phyloP scores from a whole-genome alignment of 2,888 invertebrate genomes.

The Biston betularia region DNA sequence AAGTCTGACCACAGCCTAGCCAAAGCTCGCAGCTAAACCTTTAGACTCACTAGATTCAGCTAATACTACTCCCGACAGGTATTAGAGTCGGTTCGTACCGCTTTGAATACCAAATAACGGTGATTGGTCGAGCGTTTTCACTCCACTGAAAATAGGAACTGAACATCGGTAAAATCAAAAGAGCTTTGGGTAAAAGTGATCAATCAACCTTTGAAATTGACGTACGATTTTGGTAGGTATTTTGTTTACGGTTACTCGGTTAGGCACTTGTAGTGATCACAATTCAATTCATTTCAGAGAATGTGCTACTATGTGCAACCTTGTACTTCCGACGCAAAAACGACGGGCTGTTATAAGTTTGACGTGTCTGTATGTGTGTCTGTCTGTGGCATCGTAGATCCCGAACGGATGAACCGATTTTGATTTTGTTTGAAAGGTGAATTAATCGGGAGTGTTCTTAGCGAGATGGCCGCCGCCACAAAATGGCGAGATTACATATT shows the following conservation, averaged over 20 bases:
- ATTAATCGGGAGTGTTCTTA: no score
- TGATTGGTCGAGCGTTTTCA: constrained; percentile 21
- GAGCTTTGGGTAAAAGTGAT: constrained; percentile 4
- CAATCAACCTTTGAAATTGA: constrained; percentile 9
- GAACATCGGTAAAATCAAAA: constrained; percentile 7
- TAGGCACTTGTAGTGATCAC: no score
- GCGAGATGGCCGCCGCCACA: no score
- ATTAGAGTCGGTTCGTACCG: constrained; percentile 15
- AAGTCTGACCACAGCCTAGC: neutral
- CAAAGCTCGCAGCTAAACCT: constrained; percentile 4
- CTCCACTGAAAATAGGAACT: constrained; percentile 5
- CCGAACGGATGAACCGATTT: no score
- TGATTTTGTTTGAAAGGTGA: no score
- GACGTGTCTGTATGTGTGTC: no score
- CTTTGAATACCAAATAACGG: constrained; percentile 26
- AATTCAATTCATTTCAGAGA: no score
- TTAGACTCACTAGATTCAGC: constrained; percentile 2
- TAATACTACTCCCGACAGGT: constrained; percentile 6
- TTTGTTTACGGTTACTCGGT: neutral
- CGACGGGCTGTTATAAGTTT: no score
- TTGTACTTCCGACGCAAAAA: no score
- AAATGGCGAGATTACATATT: no score
- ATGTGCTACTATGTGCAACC: no score
- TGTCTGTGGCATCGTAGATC: no score
- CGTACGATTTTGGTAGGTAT: neutral